Evolutionary conservation across 2,888 invertebrate species (phyloP), one percentile per base, ranked within the genome.

Genomic region (Nasonia oneida): DNA sequence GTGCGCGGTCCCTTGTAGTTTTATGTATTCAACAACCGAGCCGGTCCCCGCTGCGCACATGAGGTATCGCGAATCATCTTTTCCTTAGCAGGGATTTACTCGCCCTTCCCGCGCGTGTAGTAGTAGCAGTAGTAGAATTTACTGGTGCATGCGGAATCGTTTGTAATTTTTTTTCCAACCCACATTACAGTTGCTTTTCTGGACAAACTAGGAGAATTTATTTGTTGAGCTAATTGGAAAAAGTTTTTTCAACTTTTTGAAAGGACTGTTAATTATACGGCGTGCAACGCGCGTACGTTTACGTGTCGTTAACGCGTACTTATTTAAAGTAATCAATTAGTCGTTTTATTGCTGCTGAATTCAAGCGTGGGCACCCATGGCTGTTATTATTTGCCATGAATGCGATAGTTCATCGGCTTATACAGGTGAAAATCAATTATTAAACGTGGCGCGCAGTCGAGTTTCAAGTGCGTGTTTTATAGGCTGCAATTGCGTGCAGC

Each of bases 241-340:
- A 37, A 37, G 3, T 37, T 37, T 37, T 37, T 37, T 37, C 4
- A 37, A 29, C 29, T 29, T 29, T 29, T 29, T 29, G 29, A 29
- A 29, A 29, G 29, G 29, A 29, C 29, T 29, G 29, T 1, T 29
- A 29, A 29, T 29, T 39, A 4, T 39, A 6, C 6, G 39, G 39
- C 6, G 39, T 6, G 39, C 39, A 6, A 0, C 4, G 39, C 50
- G 53, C 53, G 1, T 10, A 1, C 18, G 3, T 15, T 1, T 15
- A 53, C 10, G 8, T 23, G 39, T 29, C 39, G 57, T 71, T 39
- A 80, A 57, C 39, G 67, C 57, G 67, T 23, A 23, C 18, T 42
- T 5, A 10, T 39, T 81, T 61, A 81, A 75, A 81, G 74, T 70
- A 83, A 70, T 83, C 76, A 83, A 83, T 70, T 67, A 29, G 15